phyloP scores from a whole-genome alignment of 2,888 invertebrate species.

The Hoplodrina blanda region DNA sequence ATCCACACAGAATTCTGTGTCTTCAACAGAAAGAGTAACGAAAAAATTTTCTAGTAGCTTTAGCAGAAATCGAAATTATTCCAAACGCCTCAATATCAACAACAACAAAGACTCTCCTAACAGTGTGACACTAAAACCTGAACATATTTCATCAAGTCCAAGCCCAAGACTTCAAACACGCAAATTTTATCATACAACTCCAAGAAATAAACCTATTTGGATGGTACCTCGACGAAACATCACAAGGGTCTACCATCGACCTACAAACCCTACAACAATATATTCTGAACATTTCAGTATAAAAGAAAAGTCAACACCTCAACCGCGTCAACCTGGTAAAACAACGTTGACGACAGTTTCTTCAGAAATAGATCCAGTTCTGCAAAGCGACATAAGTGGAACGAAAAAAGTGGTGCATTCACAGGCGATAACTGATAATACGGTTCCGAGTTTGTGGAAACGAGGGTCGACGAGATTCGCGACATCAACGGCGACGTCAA shows the following conservation, averaged over 20 bases:
- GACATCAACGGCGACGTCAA: conserved; percentile 76
- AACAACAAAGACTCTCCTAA: conserved; percentile 82
- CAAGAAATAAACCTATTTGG: conserved; percentile 84
- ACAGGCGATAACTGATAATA: conserved; percentile 84
- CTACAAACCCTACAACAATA: conserved; percentile 80
- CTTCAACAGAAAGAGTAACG: conserved; percentile 75
- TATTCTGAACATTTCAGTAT: conserved; percentile 86
- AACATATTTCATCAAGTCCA: conserved; percentile 65
- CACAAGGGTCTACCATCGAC: conserved; percentile 72
- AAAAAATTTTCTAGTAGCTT: conserved; percentile 74
- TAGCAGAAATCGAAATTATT: conserved; percentile 80
- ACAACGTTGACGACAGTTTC: conserved; percentile 83
- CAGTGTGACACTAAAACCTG: conserved; percentile 79
- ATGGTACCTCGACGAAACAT: conserved; percentile 83
- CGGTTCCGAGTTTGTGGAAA: conserved; percentile 87
- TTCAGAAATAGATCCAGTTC: conserved; percentile 88
- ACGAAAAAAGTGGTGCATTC: conserved; percentile 83
- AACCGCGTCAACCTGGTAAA: conserved; percentile 71
- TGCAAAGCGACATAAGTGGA: conserved; percentile 82
- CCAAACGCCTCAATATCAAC: conserved; percentile 82
- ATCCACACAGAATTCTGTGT: conserved; percentile 77
- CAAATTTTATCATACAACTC: conserved; percentile 84
- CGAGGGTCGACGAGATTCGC: conserved; percentile 87
- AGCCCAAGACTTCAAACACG: conserved; percentile 76
- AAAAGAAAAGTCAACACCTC: conserved; percentile 76